Conservation (phyloP, 2,888 invertebrate species). For the Phania funesta region DNA sequence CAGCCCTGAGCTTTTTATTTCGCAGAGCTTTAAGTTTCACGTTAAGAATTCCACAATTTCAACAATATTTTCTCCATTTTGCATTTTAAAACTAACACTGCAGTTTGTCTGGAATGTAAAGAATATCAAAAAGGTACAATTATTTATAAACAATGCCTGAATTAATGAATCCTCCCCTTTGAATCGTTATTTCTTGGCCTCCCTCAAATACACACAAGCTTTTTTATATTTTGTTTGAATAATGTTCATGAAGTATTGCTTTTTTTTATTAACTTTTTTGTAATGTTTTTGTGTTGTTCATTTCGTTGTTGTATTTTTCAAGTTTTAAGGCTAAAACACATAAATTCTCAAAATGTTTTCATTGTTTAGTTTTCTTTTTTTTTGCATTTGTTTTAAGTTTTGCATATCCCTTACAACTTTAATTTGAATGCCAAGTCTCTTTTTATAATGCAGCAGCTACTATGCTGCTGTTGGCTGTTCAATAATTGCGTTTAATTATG, state of each 20-base stretch:
- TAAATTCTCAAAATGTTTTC: conserved; percentile 69
- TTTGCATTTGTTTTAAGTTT: conserved; percentile 67
- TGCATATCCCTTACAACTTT: conserved; percentile 65
- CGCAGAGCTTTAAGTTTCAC: too few relatives aligned
- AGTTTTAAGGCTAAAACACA: conserved; percentile 68
- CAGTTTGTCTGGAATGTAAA: not conserved
- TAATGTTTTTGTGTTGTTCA: conserved; percentile 40
- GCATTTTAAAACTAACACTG: not conserved
- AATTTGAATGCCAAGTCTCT: conserved; percentile 62
- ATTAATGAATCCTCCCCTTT: conserved; percentile 39
- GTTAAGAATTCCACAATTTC: too few relatives aligned
- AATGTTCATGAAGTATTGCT: conserved; percentile 34
- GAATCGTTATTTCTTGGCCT: not conserved
- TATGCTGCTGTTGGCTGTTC: conserved; percentile 73
- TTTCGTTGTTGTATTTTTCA: conserved; percentile 46
- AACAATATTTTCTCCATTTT: too few relatives aligned
- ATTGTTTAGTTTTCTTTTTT: conserved; percentile 64
- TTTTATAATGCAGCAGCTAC: conserved; percentile 34
- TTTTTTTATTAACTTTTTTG: conserved; percentile 33
- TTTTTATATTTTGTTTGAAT: conserved; percentile 22
- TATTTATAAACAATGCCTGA: conserved; percentile 13
- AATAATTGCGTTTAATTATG: conserved; percentile 79
- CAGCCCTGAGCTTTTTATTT: too few relatives aligned
- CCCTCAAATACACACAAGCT: conserved; percentile 23
- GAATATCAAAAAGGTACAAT: not conserved